phyloP scores from a whole-genome alignment of 2,797 vertebrate species.

The Anguilla pacifica region DNA sequence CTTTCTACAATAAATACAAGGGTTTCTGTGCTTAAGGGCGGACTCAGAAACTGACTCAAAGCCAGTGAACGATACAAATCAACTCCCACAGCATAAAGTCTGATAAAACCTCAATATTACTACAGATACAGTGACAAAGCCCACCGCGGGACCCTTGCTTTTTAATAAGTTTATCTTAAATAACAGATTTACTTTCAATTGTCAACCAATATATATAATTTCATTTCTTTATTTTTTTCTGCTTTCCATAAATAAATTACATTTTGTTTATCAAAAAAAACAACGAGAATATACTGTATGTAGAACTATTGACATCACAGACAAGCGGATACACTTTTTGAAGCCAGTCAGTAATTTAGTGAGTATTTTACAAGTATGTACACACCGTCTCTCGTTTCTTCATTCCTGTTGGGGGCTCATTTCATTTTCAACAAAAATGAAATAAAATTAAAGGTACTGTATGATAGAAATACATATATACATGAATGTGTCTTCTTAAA shows the following conservation, averaged over 20 bases:
- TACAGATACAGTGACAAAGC: constrained; percentile 73
- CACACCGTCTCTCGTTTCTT: constrained; percentile 69
- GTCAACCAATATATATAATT: constrained; percentile 79
- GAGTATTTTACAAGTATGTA: constrained; percentile 82
- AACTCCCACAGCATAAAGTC: constrained; percentile 46
- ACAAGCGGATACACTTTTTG: constrained; percentile 74
- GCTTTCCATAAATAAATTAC: constrained; percentile 86
- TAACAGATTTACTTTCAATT: constrained; percentile 68
- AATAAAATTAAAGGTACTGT: constrained; percentile 70
- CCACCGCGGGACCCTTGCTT: constrained; percentile 61
- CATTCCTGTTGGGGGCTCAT: constrained; percentile 69
- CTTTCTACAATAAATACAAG: constrained; percentile 94
- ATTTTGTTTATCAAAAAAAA: constrained; percentile 82
- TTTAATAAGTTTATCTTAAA: constrained; percentile 70
- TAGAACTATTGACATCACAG: constrained; percentile 69
- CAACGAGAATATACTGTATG: constrained; percentile 56
- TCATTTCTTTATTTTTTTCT: constrained; percentile 67
- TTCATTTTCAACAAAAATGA: constrained; percentile 69
- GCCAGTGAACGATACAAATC: constrained; percentile 48
- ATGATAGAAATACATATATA: constrained; percentile 79
- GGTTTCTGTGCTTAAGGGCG: constrained; percentile 79
- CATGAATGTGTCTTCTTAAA: constrained; percentile 79
- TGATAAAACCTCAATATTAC: constrained; percentile 63
- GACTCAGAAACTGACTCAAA: constrained; percentile 66
- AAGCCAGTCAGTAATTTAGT: constrained; percentile 81